A percentile compares a stretch with the other conserved stretches of the same genome.
These are phyloP conservation scores for Acromyrmex charruanus DNA, from an alignment of 1,140 invertebrate genomes.

Conservation along the genomic window DNA sequence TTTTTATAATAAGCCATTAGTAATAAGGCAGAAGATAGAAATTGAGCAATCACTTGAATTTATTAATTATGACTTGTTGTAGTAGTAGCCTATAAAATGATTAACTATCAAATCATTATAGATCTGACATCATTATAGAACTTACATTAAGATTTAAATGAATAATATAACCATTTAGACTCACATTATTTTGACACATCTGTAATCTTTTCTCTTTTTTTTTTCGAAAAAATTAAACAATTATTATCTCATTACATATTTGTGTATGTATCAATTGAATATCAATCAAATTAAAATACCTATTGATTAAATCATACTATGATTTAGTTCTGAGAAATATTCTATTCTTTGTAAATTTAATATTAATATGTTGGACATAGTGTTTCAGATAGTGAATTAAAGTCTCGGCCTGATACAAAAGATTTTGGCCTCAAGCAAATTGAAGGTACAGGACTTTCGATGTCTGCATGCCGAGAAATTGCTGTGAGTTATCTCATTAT, in stretches of 20 bases:
- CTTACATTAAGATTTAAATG: not conserved
- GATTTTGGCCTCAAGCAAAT: conserved; percentile 99
- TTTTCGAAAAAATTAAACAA: not conserved
- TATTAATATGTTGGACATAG: conserved; percentile 69
- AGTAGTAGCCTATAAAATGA: too few relatives aligned
- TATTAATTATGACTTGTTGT: too few relatives aligned
- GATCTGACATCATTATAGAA: too few relatives aligned
- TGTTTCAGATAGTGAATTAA: conserved; percentile 85
- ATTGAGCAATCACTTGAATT: too few relatives aligned
- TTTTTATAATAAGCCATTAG: too few relatives aligned
- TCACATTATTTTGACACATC: not conserved
- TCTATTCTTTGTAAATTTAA: conserved; percentile 16
- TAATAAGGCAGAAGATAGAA: too few relatives aligned
- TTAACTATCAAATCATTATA: too few relatives aligned
- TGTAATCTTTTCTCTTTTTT: not conserved
- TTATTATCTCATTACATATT: not conserved
- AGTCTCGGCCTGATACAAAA: conserved; percentile 90
- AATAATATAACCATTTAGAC: not conserved
- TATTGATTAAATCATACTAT: not conserved
- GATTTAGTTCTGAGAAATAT: not conserved
- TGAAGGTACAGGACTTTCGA: conserved; percentile 99
- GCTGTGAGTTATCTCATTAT: conserved; percentile 90
- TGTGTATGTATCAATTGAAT: not conserved
- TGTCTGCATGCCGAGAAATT: conserved; percentile 99
- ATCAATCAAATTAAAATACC: not conserved